Evolutionary conservation across 2,888 invertebrate genomes (phyloP), one percentile per base, ranked within the genome.

Genomic region (Eupeodes luniger): DNA sequence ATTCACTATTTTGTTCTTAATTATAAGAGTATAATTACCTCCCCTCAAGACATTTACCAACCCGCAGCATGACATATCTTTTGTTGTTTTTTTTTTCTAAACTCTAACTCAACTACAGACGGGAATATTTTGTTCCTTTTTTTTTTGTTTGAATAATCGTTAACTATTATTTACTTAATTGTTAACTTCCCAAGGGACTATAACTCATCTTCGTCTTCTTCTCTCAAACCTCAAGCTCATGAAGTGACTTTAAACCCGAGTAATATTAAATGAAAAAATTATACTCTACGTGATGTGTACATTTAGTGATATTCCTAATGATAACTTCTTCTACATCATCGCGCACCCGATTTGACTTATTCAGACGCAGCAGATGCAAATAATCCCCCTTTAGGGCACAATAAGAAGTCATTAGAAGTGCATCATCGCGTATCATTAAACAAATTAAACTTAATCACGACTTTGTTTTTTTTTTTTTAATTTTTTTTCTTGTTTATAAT

Each of bases 351-450:
- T 10, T 11, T 3, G 27, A 27, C 27, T 27, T 27, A 27, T 27
- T n/a, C 12, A 59, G 12, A 7, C 14, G 36, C 14, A 1, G 34
- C 77, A 74, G 57, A 70, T 75, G 69, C 78, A 82, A 86, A 86
- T 82, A 49, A 70, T 19, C 16, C 64, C 66, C 59, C 62, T 55
- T 79, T 85, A 67, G 49, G 53, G 51, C 47, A 78, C 82, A 78
- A 57, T 66, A 53, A 69, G 75, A 76, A 75, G 51, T 87, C 72
- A 83, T 82, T 77, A 87, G 83, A 80, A 83, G 44, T 64, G 53
- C 49, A 83, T 87, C 72, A 87, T 80, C 87, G 74, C 87, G 74
- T 83, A 76, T 87, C 87, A 72, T 80, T 83, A 79, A 83, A 67
- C 83, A 87, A 87, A 87, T 87, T 87, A 80, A 87, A 79, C 36